Conservation (phyloP, 30 jellyfish, hydroid and myxozoan species). For the Rhopilema esculentum region DNA sequence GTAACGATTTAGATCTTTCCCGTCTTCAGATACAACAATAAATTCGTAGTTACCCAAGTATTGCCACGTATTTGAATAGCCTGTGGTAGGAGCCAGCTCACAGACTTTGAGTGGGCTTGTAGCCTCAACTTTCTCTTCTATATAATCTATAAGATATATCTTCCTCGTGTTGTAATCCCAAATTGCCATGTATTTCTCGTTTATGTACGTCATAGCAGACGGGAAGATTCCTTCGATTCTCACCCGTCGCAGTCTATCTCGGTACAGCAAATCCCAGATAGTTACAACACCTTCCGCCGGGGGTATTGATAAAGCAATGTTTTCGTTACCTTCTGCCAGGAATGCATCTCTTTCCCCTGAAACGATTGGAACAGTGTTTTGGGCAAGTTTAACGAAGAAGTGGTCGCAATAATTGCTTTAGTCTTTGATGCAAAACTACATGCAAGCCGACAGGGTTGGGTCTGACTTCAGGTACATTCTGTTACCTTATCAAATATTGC, state of each 20-base stretch:
- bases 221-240: conserved; percentile 68
- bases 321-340: conserved; percentile 29
- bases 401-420: not conserved
- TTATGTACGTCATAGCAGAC: conserved; percentile 43
- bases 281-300: conserved; percentile 74
- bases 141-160: conserved; percentile 53
- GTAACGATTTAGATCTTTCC: conserved; percentile 49
- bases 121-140: conserved; percentile 42
- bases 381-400: not conserved
- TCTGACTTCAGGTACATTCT: no score
- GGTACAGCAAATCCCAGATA: conserved; percentile 66
- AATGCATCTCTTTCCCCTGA: conserved; percentile 87
- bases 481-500: no score
- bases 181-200: conserved; percentile 37
- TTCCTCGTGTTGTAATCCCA: conserved; percentile 65
- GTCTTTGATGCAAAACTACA: not conserved
- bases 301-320: conserved; percentile 67
- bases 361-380: not conserved
- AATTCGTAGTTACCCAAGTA: conserved; percentile 35
- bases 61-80: conserved; percentile 73
- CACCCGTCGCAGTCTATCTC: conserved; percentile 50
- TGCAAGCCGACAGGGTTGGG: no score
- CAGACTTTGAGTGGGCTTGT: conserved; percentile 24
- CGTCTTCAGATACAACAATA: conserved; percentile 39
- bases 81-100: conserved; percentile 54